These are phyloP conservation scores for Falco punctatus DNA, from an alignment of 2,113 vertebrate genomes.

Conservation along the genomic window DNA sequence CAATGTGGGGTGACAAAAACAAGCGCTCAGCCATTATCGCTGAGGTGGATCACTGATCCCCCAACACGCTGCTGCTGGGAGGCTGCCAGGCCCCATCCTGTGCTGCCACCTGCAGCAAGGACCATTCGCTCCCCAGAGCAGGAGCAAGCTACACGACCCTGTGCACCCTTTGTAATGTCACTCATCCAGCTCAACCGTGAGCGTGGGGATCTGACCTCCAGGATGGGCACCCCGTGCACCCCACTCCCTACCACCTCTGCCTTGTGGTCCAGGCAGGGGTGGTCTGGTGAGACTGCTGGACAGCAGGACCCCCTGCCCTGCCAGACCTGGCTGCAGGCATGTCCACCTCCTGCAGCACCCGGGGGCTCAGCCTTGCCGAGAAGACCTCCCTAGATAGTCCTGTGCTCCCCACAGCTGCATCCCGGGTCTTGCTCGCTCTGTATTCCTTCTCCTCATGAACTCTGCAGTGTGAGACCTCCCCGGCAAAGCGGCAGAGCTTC, in stretches of 20 bases:
- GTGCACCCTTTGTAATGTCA: rapidly evolving
- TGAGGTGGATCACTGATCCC: rapidly evolving
- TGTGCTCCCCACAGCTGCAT: neutral
- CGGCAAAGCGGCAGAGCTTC: neutral
- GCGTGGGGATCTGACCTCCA: rapidly evolving
- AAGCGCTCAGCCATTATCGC: neutral
- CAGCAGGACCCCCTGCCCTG: neutral
- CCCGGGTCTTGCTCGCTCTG: rapidly evolving
- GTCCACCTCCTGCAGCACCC: neutral
- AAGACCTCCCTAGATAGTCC: neutral
- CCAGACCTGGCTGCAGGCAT: neutral
- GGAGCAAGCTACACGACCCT: neutral
- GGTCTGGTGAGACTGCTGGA: neutral
- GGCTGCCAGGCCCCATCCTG: neutral
- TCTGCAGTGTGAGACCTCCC: neutral
- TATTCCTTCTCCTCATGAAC: neutral
- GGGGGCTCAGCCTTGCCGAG: rapidly evolving
- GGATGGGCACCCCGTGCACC: neutral
- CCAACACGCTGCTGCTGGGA: rapidly evolving
- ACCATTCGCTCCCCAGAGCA: neutral
- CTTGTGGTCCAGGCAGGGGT: neutral
- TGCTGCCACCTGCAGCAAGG: neutral
- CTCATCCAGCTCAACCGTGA: neutral
- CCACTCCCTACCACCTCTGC: neutral
- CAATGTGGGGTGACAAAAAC: neutral